Percentiles rank a stretch among this genome's conserved stretches.
These are phyloP conservation scores for Pseudochromis fuscus DNA, from an alignment of 2,797 vertebrate species.

Conservation along the genomic window DNA sequence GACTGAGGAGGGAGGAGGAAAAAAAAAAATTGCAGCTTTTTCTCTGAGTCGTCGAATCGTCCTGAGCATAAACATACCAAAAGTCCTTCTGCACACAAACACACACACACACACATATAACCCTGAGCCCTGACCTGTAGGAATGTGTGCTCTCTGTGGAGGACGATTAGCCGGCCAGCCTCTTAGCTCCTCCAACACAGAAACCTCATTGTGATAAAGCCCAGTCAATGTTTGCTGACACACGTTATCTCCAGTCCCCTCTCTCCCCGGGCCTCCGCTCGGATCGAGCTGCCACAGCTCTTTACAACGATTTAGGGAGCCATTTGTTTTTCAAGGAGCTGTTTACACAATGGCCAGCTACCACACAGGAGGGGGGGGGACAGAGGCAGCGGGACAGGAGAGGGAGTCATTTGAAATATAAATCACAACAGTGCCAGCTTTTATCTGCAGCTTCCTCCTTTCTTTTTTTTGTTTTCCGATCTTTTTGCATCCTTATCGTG, in stretches of 20 bases:
- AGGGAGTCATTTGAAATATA: slow-evolving; percentile 74
- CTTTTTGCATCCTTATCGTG: slow-evolving; percentile 76
- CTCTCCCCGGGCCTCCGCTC: slow-evolving; percentile 66
- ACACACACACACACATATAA: slow-evolving; percentile 54
- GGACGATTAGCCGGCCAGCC: slow-evolving; percentile 72
- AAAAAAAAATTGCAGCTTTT: slow-evolving; percentile 49
- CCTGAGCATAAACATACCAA: slow-evolving; percentile 59
- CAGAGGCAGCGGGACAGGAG: slow-evolving; percentile 36
- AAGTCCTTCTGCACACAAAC: slow-evolving; percentile 53
- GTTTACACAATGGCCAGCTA: slow-evolving; percentile 78
- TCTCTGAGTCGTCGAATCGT: slow-evolving; percentile 44
- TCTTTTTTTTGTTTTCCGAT: slow-evolving; percentile 57
- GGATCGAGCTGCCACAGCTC: slow-evolving; percentile 71
- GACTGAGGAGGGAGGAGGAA: fast-evolving
- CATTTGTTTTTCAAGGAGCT: slow-evolving; percentile 81
- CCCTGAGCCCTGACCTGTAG: slow-evolving; percentile 82
- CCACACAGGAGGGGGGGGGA: slow-evolving; percentile 59
- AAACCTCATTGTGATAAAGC: slow-evolving; percentile 83
- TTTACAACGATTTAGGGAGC: slow-evolving; percentile 81
- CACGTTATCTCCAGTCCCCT: slow-evolving; percentile 76
- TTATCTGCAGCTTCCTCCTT: slow-evolving; percentile 72
- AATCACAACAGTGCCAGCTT: slow-evolving; percentile 68
- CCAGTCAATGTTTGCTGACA: slow-evolving; percentile 84
- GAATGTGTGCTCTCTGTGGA: slow-evolving; percentile 77
- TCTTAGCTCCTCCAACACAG: slow-evolving; percentile 78